Conservation (phyloP, 2,797 vertebrate genomes). For the Scleropages formosus region DNA sequence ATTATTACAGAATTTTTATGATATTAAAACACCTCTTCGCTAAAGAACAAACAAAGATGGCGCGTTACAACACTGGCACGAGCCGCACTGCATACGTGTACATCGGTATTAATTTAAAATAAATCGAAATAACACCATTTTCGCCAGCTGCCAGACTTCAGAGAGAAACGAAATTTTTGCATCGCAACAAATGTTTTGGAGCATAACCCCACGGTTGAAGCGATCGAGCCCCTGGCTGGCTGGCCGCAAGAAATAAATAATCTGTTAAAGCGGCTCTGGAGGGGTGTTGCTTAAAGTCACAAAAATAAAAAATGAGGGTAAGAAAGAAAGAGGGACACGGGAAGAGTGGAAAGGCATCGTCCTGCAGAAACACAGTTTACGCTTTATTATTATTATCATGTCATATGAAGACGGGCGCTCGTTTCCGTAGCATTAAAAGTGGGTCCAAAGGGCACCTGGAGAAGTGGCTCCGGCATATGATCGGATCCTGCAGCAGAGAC, state of each 20-base stretch:
- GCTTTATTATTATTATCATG: conserved; percentile 4
- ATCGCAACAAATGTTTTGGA: conserved; percentile 26
- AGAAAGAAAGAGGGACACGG: too few species aligned
- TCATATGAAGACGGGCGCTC: conserved; percentile 29
- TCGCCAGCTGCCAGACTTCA: conserved; percentile 28
- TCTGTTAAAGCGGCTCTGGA: too few species aligned
- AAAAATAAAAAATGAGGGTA: too few species aligned
- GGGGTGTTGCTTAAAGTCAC: background rate
- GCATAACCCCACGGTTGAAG: background rate
- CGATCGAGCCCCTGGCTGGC: background rate
- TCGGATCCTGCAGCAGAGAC: background rate
- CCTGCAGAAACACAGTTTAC: background rate
- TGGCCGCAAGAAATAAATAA: background rate
- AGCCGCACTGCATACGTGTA: conserved; percentile 90
- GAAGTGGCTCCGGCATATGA: conserved; percentile 37
- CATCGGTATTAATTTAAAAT: conserved; percentile 82
- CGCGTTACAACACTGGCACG: conserved; percentile 88
- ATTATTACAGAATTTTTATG: conserved; percentile 49
- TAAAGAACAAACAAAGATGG: conserved; percentile 96
- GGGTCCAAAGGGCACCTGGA: conserved; percentile 51
- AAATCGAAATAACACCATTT: conserved; percentile 47
- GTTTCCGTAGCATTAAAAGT: conserved; percentile 32
- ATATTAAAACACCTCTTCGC: conserved; percentile 67
- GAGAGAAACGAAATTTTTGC: conserved; percentile 28
- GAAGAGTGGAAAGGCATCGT: conserved; percentile 12